These are phyloP conservation scores for Prunella strophiata DNA, from an alignment of 2,797 vertebrate genomes.

Conservation along the genomic window DNA sequence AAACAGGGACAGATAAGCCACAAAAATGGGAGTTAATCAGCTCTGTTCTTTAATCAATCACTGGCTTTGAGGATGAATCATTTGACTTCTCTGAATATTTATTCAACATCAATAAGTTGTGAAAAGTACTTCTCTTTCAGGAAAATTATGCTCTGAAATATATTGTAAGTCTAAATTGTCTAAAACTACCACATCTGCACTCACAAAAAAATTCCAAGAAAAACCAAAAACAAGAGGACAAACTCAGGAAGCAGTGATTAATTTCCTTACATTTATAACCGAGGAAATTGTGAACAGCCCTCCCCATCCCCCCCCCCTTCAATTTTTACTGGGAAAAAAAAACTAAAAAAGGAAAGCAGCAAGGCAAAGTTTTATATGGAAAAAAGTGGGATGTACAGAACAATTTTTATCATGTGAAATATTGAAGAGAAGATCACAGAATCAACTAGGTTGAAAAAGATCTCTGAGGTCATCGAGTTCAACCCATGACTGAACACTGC, in stretches of 20 bases:
- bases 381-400: not conserved
- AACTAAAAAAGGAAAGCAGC: not conserved
- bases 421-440: not conserved
- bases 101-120: not conserved
- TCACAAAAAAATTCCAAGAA: not conserved
- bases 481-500: not conserved
- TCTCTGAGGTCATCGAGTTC: not conserved
- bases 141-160: not conserved
- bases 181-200: not conserved
- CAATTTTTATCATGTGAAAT: not conserved
- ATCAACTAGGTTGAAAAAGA: not conserved
- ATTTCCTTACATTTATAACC: not conserved
- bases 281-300: not conserved
- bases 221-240: not conserved
- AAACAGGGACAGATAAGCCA: not conserved
- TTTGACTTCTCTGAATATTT: not conserved
- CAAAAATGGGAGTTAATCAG: not conserved
- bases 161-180: not conserved
- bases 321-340: not conserved
- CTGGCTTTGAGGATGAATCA: not conserved
- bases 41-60: not conserved
- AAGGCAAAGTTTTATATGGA: not conserved
- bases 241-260: not conserved
- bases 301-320: fast-evolving
- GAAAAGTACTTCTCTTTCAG: not conserved